A percentile compares a stretch with the other conserved stretches of the same genome.
Conservation (phyloP, 2,113 vertebrate genomes). For the Athene noctua region DNA sequence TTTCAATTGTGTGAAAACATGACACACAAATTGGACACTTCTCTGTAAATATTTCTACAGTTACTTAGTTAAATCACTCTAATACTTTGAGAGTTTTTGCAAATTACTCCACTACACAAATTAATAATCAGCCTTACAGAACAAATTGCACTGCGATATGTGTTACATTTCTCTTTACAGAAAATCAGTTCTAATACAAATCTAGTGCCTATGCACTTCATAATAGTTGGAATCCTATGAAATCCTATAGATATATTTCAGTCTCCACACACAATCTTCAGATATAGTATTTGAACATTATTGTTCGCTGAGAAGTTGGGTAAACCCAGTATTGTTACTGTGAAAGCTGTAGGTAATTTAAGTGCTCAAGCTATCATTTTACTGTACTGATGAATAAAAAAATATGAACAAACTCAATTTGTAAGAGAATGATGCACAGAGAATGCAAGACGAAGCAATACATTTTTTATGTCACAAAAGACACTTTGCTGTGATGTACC, state of each 20-base stretch:
- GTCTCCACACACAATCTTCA: not conserved
- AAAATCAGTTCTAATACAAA: not conserved
- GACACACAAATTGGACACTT: accelerated
- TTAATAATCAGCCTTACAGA: not conserved
- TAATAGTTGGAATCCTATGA: not conserved
- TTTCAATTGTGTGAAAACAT: not conserved
- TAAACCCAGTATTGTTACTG: not conserved
- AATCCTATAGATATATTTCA: not conserved
- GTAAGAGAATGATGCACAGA: not conserved
- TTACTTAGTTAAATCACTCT: not conserved
- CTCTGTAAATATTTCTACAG: not conserved
- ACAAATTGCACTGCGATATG: not conserved
- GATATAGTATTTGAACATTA: not conserved
- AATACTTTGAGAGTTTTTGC: not conserved
- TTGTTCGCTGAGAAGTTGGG: not conserved
- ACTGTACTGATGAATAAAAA: not conserved
- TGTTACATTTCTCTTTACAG: not conserved
- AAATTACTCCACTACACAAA: not conserved
- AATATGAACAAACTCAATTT: not conserved
- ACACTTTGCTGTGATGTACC: not conserved
- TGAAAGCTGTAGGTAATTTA: not conserved
- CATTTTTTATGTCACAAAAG: not conserved
- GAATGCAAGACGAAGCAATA: not conserved
- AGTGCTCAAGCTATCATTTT: not conserved
- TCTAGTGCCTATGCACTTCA: not conserved